Evolutionary conservation across 2,113 vertebrate genomes (phyloP), one percentile per base, ranked within the genome.

Genomic region (Synodontis membranacea): DNA sequence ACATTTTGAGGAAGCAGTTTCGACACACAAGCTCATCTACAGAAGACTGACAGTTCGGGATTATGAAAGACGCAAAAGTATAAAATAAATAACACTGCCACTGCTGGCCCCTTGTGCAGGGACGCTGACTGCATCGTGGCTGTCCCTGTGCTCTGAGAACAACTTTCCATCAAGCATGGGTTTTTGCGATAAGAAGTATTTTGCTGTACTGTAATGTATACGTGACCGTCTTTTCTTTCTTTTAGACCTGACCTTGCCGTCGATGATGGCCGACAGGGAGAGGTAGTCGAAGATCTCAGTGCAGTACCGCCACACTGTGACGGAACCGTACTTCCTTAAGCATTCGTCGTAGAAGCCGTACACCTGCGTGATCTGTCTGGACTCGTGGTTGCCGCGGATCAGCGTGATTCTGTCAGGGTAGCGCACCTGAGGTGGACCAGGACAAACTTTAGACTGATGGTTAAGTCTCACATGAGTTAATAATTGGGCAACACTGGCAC

Each of bases 241-340:
- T 9, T 39, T 25, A 39, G 25, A 88, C 92, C 92, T 88, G 75
- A 99, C 97, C 96, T 99, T 99, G 88, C 97, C 97, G 52, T 98
- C 97, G 0, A 99, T 98, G 90, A 98, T 98, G 84, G 97, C 97
- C 0, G 97, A 99, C 70, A 99, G 96, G 85, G 97, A 98, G 90
- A 99, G 94, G 95, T 98, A 99, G 94, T 99, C 97, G 2, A 99
- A 98, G 91, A 97, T 99, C 95, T 99, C 97, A 0, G 97, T 99
- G 95, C 97, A 99, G 94, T 99, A 99, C 85, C 97, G 92, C 97
- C 97, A 99, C 14, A 99, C 97, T 0, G 97, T 98, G 89, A 99
- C 97, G 0, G 97, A 99, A 90, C 97, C 97, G 0, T 98, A 99
- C 70, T 99, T 99, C 79, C 97, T 95, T 84, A 99, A 94, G 66